Conservation (phyloP, 1,140 invertebrate genomes). For the Araneus ventricosus region DNA sequence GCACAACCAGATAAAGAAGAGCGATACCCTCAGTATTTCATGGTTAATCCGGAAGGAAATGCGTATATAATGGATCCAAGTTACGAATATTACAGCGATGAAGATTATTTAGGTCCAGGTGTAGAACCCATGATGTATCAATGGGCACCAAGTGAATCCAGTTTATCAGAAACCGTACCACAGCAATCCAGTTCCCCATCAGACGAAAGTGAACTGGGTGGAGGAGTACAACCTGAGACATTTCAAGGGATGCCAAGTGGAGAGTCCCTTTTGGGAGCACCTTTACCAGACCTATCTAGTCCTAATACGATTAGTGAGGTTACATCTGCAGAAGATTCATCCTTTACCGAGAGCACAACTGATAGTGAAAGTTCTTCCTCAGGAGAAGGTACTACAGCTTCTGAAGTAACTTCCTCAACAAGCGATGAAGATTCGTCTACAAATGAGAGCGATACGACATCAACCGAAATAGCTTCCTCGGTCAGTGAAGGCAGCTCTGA, state of each 20-base stretch:
- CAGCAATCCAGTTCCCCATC: neutral
- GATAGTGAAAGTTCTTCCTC: no score
- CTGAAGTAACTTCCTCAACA: no score
- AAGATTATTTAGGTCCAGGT: neutral
- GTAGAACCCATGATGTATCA: neutral
- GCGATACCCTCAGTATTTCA: no score
- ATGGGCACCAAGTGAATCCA: neutral
- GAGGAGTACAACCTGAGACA: neutral
- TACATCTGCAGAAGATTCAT: no score
- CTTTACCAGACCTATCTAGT: neutral
- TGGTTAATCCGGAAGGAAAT: neutral
- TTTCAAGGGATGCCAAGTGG: neutral
- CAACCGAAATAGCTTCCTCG: neutral
- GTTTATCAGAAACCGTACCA: no score
- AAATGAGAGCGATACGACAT: neutral
- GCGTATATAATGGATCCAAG: neutral
- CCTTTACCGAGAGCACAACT: no score
- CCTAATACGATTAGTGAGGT: no score
- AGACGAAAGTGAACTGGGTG: neutral
- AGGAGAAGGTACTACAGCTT: neutral
- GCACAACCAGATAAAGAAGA: no score
- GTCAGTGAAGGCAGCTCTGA: neutral
- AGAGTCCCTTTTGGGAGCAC: neutral
- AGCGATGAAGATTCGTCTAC: no score
- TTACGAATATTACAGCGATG: neutral